Percentiles rank a stretch among this genome's conserved stretches.
Conservation (phyloP, 1,140 invertebrate species). For the Thalassaphorura encarpata region DNA sequence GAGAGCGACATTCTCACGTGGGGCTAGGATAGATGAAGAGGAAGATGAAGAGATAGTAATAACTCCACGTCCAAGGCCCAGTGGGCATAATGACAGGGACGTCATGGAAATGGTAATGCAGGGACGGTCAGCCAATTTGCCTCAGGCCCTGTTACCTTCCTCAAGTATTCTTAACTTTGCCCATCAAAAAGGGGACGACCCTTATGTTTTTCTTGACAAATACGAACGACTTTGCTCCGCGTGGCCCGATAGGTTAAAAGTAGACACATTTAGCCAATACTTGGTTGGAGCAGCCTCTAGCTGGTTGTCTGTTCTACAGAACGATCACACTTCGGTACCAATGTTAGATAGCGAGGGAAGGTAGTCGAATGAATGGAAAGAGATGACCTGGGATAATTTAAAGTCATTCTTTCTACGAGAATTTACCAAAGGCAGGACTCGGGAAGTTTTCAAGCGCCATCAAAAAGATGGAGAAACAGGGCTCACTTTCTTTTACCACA, state of each 20-base stretch:
- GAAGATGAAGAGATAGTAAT: too few species aligned
- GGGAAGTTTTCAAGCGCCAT: not conserved
- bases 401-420: not conserved
- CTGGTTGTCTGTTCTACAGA: not conserved
- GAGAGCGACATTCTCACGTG: too few species aligned
- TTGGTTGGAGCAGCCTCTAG: not conserved
- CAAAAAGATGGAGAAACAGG: not conserved
- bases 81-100: too few species aligned
- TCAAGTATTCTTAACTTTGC: too few species aligned
- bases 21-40: too few species aligned
- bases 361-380: not conserved
- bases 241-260: not conserved
- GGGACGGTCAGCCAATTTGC: too few species aligned
- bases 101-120: too few species aligned
- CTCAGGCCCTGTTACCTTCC: too few species aligned
- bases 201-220: slow-evolving; percentile 1
- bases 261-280: not conserved
- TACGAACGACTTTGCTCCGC: not conserved
- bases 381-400: not conserved
- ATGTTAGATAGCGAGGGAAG: not conserved
- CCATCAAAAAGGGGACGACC: not conserved
- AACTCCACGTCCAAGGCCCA: too few species aligned
- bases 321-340: not conserved
- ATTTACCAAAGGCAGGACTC: not conserved
- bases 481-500: not conserved